These are phyloP conservation scores for Rugalucina vietnamica DNA, from an alignment of 2,888 invertebrate species.

Conservation along the genomic window DNA sequence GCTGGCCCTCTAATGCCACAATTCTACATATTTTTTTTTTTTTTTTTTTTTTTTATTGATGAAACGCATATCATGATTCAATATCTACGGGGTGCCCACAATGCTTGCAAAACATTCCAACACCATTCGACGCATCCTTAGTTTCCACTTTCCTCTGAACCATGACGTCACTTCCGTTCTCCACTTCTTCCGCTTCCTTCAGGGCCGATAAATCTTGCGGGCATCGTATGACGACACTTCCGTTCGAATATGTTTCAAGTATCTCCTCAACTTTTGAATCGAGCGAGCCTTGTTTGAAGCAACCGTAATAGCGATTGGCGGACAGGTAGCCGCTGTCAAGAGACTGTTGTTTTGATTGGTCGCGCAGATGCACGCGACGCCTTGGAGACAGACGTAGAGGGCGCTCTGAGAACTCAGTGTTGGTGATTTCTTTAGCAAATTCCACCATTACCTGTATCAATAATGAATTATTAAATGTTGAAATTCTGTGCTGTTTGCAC, in stretches of 20 bases:
- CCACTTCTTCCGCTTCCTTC: slow-evolving; percentile 45
- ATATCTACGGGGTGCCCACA: slow-evolving; percentile 70
- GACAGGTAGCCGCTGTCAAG: slow-evolving; percentile 73
- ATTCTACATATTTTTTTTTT: too few species aligned
- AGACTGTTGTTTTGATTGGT: slow-evolving; percentile 80
- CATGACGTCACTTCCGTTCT: slow-evolving; percentile 31
- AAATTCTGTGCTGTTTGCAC: too few species aligned
- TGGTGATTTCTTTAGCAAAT: slow-evolving; percentile 76
- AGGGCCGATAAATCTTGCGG: slow-evolving; percentile 48
- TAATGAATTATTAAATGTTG: too few species aligned
- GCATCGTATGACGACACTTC: slow-evolving; percentile 54
- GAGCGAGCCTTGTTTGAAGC: slow-evolving; percentile 79
- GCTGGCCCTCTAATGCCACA: too few species aligned
- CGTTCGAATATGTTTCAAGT: slow-evolving; percentile 73
- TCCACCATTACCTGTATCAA: slow-evolving; percentile 67
- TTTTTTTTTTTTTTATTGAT: too few species aligned
- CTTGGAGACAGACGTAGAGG: slow-evolving; percentile 80
- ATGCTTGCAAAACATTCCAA: slow-evolving; percentile 70
- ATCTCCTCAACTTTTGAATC: slow-evolving; percentile 83
- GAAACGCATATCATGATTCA: not conserved
- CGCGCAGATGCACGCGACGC: slow-evolving; percentile 75
- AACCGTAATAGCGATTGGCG: slow-evolving; percentile 53
- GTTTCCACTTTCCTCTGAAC: slow-evolving; percentile 47
- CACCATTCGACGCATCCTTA: slow-evolving; percentile 59
- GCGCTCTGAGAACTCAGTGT: slow-evolving; percentile 76